Evolutionary conservation across 2,888 invertebrate genomes (phyloP), one percentile per base, ranked within the genome.

Genomic region (Liopterus haemorrhoidalis): DNA sequence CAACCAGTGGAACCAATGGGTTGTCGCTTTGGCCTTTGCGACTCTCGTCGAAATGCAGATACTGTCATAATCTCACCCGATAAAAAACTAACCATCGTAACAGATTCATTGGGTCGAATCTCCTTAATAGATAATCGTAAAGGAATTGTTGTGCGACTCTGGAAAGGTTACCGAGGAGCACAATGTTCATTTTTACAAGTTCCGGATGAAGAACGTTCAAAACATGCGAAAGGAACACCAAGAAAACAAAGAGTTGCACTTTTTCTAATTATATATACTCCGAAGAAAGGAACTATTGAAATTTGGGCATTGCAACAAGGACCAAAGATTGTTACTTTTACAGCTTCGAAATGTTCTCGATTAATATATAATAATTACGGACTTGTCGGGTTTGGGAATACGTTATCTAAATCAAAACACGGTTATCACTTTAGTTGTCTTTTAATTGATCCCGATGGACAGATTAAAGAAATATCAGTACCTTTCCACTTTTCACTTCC

Each of bases 91-190:
- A 88, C 88, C 0, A 88, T 85, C 0, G 74, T 91, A 28, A 78
- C 85, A 0, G 97, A 97, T 67, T 81, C 80, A 54, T 77, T 90
- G 59, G 95, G 95, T 18, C 77, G 97, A 45, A 86, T 97, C 0
- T 78, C 86, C 30, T 71, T 99, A 11, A 69, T 97, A 21, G 94
- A 97, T 67, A 80, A 88, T 9, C 75, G 75, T 35, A 78, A 78
- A 53, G 91, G 93, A 1, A 75, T 85, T 40, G 80, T 87, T 16
- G 69, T 94, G 25, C 75, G 91, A 39, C 81, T 95, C 61, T 93
- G 94, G 78, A 96, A 96, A 72, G 96, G 97, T 3, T 97, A 93
- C 66, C 75, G 96, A 38, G 92, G 96, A 63, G 95, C 96, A 0
- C 89, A 96, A 63, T 90, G 93, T 64, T 91, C 89, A 2, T 97